Conservation (phyloP, 2,113 vertebrate genomes). For the Misgurnus mizolepis region DNA sequence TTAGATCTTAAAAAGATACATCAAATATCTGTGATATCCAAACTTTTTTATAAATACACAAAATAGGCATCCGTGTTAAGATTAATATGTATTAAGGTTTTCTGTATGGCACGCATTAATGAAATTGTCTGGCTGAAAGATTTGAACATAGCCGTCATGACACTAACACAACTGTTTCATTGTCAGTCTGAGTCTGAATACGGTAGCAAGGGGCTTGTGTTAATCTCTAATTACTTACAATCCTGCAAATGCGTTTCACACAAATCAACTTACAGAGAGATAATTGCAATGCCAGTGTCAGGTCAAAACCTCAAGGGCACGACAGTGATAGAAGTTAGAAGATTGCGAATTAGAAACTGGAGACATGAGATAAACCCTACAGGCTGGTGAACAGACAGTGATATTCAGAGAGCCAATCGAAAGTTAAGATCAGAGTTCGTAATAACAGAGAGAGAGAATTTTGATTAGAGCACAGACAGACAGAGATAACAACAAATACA, state of each 20-base stretch:
- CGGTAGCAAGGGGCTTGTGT: not conserved
- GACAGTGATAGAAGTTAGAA: not conserved
- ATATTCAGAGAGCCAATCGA: not conserved
- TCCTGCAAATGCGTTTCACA: constrained; percentile 13
- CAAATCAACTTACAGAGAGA: not conserved
- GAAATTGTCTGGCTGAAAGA: too few species aligned
- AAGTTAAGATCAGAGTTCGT: not conserved
- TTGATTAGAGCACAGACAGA: not conserved
- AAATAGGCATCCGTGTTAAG: too few species aligned
- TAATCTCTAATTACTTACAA: not conserved
- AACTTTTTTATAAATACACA: too few species aligned
- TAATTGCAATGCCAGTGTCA: not conserved
- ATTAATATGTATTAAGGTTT: too few species aligned
- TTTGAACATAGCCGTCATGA: not conserved
- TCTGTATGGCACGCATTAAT: too few species aligned
- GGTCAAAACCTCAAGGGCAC: constrained; percentile 7
- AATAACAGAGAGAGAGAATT: not conserved
- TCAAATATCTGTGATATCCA: too few species aligned
- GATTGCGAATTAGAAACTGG: not conserved
- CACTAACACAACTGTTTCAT: not conserved
- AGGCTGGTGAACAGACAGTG: not conserved
- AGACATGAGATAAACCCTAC: not conserved
- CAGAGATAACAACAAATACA: constrained; percentile 17
- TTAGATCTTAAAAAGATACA: too few species aligned
- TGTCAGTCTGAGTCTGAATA: not conserved